A percentile compares a stretch with the other conserved stretches of the same genome.
phyloP scores from a whole-genome alignment of 2,113 vertebrate genomes.

The Ictalurus furcatus region DNA sequence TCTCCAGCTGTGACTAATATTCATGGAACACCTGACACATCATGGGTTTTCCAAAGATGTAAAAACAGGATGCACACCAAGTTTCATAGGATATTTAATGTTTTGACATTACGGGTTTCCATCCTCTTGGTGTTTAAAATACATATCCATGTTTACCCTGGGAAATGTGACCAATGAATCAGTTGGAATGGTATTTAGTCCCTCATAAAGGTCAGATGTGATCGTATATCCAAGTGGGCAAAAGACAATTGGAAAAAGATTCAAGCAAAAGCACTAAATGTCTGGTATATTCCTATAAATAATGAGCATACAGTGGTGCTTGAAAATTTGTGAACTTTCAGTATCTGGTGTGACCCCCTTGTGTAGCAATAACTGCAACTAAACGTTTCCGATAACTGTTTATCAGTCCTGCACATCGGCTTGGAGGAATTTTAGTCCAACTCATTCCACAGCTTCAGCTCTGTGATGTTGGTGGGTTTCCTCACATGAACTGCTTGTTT shows the following conservation, averaged over 20 bases:
- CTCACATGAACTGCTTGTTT: too few relatives aligned
- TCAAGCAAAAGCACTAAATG: background rate
- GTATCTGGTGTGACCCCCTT: too few relatives aligned
- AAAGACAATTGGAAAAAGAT: background rate
- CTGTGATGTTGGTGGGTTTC: too few relatives aligned
- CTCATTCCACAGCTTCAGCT: too few relatives aligned
- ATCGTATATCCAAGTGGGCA: background rate
- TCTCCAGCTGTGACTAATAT: conserved; percentile 23
- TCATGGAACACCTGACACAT: conserved; percentile 12
- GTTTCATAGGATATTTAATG: conserved; percentile 2
- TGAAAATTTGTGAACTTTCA: too few relatives aligned
- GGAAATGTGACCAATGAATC: background rate
- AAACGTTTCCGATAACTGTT: too few relatives aligned
- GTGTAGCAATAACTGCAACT: too few relatives aligned
- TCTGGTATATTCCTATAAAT: background rate
- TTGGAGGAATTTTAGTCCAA: too few relatives aligned
- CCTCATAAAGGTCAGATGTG: background rate
- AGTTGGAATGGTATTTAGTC: background rate
- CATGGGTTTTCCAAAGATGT: conserved; percentile 6
- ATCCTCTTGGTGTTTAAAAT: conserved; percentile 36
- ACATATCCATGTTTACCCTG: background rate
- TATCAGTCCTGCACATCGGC: too few relatives aligned
- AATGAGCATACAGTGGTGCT: background rate
- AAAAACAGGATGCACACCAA: conserved; percentile 38
- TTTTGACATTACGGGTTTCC: conserved; percentile 1